Evolutionary conservation across 2,797 vertebrate species (phyloP), one percentile per base, ranked within the genome.

Genomic region (Phataginus tetradactyla): DNA sequence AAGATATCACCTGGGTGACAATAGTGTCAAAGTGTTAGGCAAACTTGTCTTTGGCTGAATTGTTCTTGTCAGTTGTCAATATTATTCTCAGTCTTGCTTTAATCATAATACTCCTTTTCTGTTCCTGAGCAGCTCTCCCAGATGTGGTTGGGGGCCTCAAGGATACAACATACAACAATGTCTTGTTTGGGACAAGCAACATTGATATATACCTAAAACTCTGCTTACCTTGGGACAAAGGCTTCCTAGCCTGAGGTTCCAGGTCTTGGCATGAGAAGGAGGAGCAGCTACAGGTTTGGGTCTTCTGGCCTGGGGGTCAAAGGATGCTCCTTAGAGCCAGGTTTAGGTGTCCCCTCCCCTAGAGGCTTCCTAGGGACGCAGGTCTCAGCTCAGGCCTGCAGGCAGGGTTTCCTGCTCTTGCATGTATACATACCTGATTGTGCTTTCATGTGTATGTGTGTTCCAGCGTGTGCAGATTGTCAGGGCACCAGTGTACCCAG

Each of bases 51-150:
- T 63, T 39, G 34, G 59, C 64, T 37, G 49, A 89, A 80, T 32
- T 74, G 42, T 45, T 88, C 10, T n/a, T 42, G 85, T 25, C 49
- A 64, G 42, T 86, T 95, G 92, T 84, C 66, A 86, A 75, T 14
- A 11, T 51, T 37, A 49, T 75, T 79, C 39, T 68, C 77, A 42
- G 7, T 89, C 64, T 69, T 75, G 20, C 17, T 64, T 59, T 88
- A 85, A 27, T 71, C 68, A 42, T 20, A 10, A 4, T 34, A 84
- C 42, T 15, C 9, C 20, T 32, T 87, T 84, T 37, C 32, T 45
- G 11, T 17, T 86, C 4, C 55, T 21, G 18, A 71, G 4, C 14
- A 87, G 20, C 25, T 84, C 25, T 64, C 13, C 86, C 42, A 55
- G 12, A 25, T 89, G 23, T 55, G 34, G 7, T 10, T 8, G 17